Conservation (phyloP, 37 sponge, comb jelly and placozoan species). For the Aplysina aerophoba region DNA sequence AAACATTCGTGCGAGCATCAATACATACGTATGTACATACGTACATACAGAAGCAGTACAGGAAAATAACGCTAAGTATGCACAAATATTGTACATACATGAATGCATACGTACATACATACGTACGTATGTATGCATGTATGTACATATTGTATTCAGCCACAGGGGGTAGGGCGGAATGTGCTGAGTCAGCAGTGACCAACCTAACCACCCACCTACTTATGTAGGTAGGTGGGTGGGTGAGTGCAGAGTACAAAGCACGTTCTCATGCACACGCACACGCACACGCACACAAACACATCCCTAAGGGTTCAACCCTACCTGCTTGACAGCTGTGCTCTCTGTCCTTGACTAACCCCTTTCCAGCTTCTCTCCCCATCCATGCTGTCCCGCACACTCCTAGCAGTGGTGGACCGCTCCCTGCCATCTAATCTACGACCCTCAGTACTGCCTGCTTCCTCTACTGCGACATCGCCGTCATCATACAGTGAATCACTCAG, state of each 20-base stretch:
- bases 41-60: too few species aligned
- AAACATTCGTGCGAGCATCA: too few species aligned
- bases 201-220: not conserved
- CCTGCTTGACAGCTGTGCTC: too few species aligned
- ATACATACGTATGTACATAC: too few species aligned
- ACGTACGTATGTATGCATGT: constrained; percentile 9
- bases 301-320: not conserved
- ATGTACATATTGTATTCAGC: not conserved
- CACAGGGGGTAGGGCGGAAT: not conserved
- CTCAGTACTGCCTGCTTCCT: not conserved
- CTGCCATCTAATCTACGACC: not conserved
- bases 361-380: not conserved
- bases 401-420: not conserved
- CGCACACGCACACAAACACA: not conserved
- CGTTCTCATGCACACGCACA: not conserved
- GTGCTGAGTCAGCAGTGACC: not conserved
- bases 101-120: constrained; percentile 10
- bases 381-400: not conserved
- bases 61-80: too few species aligned
- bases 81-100: not conserved
- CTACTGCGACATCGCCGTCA: not conserved
- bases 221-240: not conserved
- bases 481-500: constrained; percentile 29
- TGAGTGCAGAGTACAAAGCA: too few species aligned
- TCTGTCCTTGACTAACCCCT: not conserved